Evolutionary conservation across 2,888 invertebrate genomes (phyloP).

Genomic region (Iselma pallidipennis): DNA sequence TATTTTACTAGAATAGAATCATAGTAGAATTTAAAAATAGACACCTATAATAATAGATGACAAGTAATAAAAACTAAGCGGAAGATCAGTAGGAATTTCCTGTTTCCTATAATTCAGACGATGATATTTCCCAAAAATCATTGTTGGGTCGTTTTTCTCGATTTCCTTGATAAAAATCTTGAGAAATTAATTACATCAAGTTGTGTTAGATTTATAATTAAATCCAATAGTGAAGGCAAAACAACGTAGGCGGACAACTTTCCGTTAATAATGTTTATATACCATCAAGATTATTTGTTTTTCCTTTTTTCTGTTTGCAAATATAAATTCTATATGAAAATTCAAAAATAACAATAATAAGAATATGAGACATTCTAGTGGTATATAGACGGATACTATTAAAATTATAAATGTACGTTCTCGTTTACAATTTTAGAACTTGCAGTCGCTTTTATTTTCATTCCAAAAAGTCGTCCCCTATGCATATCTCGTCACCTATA

Average conservation of each 20-base stretch:
- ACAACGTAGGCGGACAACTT: not conserved
- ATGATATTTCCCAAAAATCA: too few species aligned
- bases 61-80: not conserved
- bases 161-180: not conserved
- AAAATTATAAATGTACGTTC: constrained; percentile 15
- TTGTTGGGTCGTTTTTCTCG: not conserved
- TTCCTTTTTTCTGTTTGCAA: too few species aligned
- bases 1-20: not conserved
- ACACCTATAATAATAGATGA: not conserved
- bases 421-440: constrained; percentile 28
- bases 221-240: not conserved
- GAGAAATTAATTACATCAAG: not conserved
- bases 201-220: not conserved
- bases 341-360: not conserved
- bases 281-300: too few species aligned
- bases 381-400: not conserved
- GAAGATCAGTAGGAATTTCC: too few species aligned
- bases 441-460: constrained; percentile 27
- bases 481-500: constrained; percentile 20
- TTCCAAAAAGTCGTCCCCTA: constrained; percentile 19
- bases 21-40: not conserved
- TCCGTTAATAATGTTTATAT: not conserved
- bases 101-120: too few species aligned
- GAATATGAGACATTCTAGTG: not conserved
- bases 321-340: not conserved